Percentiles rank a stretch among this genome's conserved stretches.
These are phyloP conservation scores for Acanthis flammea DNA, from an alignment of 2,797 vertebrate genomes.

Conservation along the genomic window DNA sequence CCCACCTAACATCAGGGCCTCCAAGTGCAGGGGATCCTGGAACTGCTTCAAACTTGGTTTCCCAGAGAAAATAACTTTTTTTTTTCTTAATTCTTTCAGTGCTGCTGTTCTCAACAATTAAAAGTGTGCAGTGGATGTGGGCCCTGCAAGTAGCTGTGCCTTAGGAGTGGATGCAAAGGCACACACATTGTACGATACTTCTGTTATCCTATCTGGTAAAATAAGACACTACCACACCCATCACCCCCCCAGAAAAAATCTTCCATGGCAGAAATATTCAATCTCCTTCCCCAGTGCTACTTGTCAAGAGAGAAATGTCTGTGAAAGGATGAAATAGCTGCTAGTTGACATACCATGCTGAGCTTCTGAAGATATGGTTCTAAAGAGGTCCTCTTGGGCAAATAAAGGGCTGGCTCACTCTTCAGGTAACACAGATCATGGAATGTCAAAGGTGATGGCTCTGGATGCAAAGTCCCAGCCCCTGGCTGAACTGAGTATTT, in stretches of 20 bases:
- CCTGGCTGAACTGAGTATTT: not conserved
- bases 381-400: not conserved
- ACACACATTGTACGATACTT: rapidly evolving
- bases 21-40: not conserved
- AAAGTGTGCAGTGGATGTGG: not conserved
- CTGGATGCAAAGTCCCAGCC: not conserved
- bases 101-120: not conserved
- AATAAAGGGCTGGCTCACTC: rapidly evolving
- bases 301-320: not conserved
- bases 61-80: not conserved
- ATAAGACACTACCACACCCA: not conserved
- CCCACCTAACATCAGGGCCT: not conserved
- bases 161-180: not conserved
- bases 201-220: not conserved
- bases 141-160: rapidly evolving
- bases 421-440: not conserved
- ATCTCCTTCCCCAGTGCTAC: not conserved
- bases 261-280: not conserved
- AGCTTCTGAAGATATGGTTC: not conserved
- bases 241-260: not conserved
- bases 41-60: not conserved
- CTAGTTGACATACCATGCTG: not conserved
- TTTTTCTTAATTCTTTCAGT: not conserved
- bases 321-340: not conserved
- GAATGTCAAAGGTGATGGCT: not conserved